Percentiles rank a stretch among this genome's conserved stretches.
Evolutionary conservation across 1,140 invertebrate species (phyloP).

Genomic region (Drosophila nigrodunni): DNA sequence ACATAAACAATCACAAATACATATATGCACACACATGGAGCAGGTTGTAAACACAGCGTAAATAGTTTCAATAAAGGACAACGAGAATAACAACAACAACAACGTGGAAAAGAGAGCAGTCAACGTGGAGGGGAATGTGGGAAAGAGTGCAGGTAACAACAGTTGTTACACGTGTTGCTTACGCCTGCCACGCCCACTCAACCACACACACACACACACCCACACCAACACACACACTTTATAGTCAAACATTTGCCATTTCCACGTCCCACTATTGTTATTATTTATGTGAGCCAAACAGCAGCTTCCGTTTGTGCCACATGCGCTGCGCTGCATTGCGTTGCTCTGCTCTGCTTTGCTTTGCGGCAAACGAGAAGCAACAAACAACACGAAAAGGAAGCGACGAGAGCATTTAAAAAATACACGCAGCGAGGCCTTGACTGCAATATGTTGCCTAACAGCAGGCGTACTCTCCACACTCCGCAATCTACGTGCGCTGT

Average conservation of each 20-base stretch:
- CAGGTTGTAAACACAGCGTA: conserved; percentile 54
- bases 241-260: conserved; percentile 15
- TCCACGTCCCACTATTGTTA: conserved; percentile 60
- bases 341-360: neutral
- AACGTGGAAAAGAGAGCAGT: neutral
- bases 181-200: conserved; percentile 58
- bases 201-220: conserved; percentile 10
- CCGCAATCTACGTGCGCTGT: neutral
- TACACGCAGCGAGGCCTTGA: conserved; percentile 80
- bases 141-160: conserved; percentile 35
- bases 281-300: conserved; percentile 82
- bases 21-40: conserved; percentile 24
- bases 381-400: conserved; percentile 57
- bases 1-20: conserved; percentile 13
- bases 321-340: conserved; percentile 50
- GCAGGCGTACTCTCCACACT: conserved; percentile 41
- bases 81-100: conserved; percentile 32
- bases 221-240: neutral
- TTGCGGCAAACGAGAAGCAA: conserved; percentile 47
- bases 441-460: conserved; percentile 82
- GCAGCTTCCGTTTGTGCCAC: conserved; percentile 81
- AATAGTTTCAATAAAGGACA: conserved; percentile 73
- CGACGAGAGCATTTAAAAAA: conserved; percentile 76
- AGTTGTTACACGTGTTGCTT: conserved; percentile 72
- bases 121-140: neutral